A percentile compares a stretch with the other conserved stretches of the same genome.
phyloP scores from a whole-genome alignment of 1,140 invertebrate species.

The Phymorhynchus buccinoides region DNA sequence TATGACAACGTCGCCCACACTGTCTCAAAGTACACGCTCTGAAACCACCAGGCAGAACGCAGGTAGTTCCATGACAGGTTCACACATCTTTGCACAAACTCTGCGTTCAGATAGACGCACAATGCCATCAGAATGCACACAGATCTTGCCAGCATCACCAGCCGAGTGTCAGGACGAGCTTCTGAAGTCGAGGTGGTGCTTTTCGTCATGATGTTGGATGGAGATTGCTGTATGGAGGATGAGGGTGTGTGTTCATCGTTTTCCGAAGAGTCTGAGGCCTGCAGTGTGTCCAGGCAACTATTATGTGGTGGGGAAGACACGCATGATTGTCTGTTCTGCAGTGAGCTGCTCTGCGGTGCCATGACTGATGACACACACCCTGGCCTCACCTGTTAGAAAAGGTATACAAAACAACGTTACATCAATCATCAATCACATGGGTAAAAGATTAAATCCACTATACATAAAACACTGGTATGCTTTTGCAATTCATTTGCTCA shows the following conservation, averaged over 20 bases:
- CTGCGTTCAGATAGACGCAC: not conserved
- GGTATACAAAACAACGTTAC: too few species aligned
- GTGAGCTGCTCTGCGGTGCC: not conserved
- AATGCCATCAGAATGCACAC: not conserved
- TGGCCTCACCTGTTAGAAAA: too few species aligned
- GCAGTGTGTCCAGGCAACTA: not conserved
- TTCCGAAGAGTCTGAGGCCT: not conserved
- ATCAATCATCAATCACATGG: too few species aligned
- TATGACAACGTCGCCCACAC: conserved; percentile 57
- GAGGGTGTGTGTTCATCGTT: not conserved
- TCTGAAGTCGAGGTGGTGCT: not conserved
- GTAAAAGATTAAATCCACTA: too few species aligned
- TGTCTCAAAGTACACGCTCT: conserved; percentile 64
- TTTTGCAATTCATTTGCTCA: too few species aligned
- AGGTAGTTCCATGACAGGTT: conserved; percentile 32
- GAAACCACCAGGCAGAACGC: conserved; percentile 12
- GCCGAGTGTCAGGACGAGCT: not conserved
- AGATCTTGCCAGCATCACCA: not conserved
- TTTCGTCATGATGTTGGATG: not conserved
- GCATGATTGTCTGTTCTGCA: too few species aligned
- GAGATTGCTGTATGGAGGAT: not conserved
- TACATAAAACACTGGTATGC: too few species aligned
- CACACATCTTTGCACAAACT: conserved; percentile 9
- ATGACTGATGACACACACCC: not conserved
- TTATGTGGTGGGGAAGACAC: not conserved